Evolutionary conservation across 1,140 invertebrate species (phyloP).

Genomic region (Hycleus cichorii): DNA sequence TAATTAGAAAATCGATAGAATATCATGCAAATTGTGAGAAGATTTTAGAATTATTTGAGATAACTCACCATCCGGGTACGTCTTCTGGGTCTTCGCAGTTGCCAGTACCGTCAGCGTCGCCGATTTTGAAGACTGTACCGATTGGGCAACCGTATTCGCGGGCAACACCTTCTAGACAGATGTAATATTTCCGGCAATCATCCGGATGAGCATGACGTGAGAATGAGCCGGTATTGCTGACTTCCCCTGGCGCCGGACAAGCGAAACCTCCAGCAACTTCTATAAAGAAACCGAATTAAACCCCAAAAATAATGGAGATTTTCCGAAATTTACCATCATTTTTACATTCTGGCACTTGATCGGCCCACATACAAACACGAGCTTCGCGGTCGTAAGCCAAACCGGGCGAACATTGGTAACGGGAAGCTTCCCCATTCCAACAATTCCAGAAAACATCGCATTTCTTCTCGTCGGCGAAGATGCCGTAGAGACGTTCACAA

Average conservation of each 20-base stretch:
- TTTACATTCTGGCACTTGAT: slow-evolving; percentile 86
- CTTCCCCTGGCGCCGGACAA: slow-evolving; percentile 75
- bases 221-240: slow-evolving; percentile 78
- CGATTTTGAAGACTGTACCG: slow-evolving; percentile 93
- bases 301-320: background rate
- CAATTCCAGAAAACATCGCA: slow-evolving; percentile 95
- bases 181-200: slow-evolving; percentile 92
- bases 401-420: slow-evolving; percentile 90
- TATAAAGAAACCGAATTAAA: slow-evolving; percentile 41
- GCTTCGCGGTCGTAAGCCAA: slow-evolving; percentile 87
- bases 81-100: slow-evolving; percentile 91
- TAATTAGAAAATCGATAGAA: background rate
- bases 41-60: background rate
- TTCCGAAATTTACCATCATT: slow-evolving; percentile 58
- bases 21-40: background rate
- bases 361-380: slow-evolving; percentile 91
- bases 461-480: slow-evolving; percentile 81
- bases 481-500: slow-evolving; percentile 82
- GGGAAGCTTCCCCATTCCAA: slow-evolving; percentile 89
- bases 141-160: slow-evolving; percentile 92
- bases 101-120: slow-evolving; percentile 76
- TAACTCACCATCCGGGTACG: slow-evolving; percentile 85
- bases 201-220: slow-evolving; percentile 90
- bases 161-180: slow-evolving; percentile 81
- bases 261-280: slow-evolving; percentile 84